Base-by-base conservation (phyloP, 2,888 invertebrate species). In the Acronicta leporina region DNA sequence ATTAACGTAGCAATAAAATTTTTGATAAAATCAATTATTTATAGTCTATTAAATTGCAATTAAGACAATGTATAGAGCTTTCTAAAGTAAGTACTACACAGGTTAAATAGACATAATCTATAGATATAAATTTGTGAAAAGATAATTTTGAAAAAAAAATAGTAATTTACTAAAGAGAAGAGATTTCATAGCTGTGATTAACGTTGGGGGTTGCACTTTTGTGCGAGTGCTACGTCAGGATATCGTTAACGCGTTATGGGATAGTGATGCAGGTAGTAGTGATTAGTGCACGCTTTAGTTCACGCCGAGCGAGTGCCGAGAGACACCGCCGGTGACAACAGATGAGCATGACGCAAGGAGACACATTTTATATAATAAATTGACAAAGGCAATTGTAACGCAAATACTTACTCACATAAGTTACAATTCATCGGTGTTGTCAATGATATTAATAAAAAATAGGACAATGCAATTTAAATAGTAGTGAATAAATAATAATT, bases 21-120 rank as follows among this genome's bases (percentile, higher is more conserved):
- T 89, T 90, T 91, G 90, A 94, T 92, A 89, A 93, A 94, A 94
- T 94, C 94, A 94, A 94, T 94, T 94, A 94, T 94, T 92, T 92
- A 92, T 92, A 87, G 87, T 88, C 83, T 88, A 88, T 89, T 90
- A 82, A 87, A 89, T 91, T 88, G 91, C 90, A 88, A 91, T 86
- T 92, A 94, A 92, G 92, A 91, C 87, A 91, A 89, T 94, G 94
- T 94, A 94, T 94, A 94, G 94, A 94, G 94, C 94, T 94, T 94
- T 85, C 90, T 94, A 94, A 89, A 86, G 81, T 92, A 92, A 92
- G 92, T 90, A 90, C 88, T 88, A 92, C 88, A 92, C 91, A 92
- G 93, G 93, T 93, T 84, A 89, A 83, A 88, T 92, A 93, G 88
- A 88, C 81, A 85, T 91, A 90, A 89, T 85, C 80, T 85, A 88